phyloP scores from a whole-genome alignment of 2,113 vertebrate species.

The Gnathonemus longibarbis region DNA sequence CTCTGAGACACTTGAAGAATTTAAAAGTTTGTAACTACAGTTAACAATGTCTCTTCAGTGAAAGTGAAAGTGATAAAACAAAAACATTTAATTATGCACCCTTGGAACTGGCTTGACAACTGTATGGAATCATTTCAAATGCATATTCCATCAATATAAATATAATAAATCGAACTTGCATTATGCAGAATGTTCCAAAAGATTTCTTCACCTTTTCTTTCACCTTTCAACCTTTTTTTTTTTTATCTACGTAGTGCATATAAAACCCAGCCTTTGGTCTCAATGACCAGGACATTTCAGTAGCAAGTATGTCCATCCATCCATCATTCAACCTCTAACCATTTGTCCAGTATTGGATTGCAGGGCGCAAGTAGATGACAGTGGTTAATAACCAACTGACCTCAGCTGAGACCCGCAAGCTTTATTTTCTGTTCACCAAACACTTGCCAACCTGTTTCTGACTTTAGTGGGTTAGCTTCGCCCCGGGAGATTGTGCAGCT shows the following conservation, averaged over 20 bases:
- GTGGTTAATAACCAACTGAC: background rate
- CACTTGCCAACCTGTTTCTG: background rate
- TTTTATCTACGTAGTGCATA: background rate
- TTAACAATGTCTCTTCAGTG: background rate
- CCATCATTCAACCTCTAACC: background rate
- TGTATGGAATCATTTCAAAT: background rate
- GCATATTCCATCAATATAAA: background rate
- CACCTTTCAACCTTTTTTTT: background rate
- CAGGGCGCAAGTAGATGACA: background rate
- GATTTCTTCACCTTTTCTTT: background rate
- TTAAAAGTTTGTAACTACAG: background rate
- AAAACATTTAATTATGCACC: background rate
- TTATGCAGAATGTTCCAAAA: background rate
- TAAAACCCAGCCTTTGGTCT: background rate
- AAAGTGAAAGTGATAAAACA: background rate
- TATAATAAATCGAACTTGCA: background rate
- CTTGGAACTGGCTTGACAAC: background rate
- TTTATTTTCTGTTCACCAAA: background rate
- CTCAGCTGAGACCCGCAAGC: background rate
- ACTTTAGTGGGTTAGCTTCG: background rate
- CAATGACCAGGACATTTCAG: background rate
- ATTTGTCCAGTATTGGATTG: background rate
- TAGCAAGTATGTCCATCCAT: background rate
- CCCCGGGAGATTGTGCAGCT: background rate
- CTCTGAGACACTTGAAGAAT: conserved; percentile 12